phyloP scores from a whole-genome alignment of 2,113 vertebrate genomes.

The Sander lucioperca region DNA sequence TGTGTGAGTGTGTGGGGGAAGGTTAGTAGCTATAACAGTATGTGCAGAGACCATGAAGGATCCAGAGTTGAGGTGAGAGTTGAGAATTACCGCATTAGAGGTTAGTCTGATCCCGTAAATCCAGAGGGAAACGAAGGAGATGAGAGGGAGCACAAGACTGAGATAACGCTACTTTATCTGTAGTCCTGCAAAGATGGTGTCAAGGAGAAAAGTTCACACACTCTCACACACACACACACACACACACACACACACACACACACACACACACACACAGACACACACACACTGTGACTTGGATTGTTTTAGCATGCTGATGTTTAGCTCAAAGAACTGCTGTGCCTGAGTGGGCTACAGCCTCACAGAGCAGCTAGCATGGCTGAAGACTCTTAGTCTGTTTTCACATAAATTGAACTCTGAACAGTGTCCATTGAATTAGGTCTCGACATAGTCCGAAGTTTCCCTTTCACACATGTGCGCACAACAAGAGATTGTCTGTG shows the following conservation, averaged over 20 bases:
- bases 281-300: not conserved
- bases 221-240: not conserved
- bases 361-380: too few species aligned
- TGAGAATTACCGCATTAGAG: not conserved
- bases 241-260: not conserved
- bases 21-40: constrained; percentile 16
- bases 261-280: not conserved
- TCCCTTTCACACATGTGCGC: not conserved
- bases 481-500: not conserved
- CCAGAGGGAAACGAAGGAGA: constrained; percentile 26
- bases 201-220: constrained; percentile 29
- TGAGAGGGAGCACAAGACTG: constrained; percentile 10
- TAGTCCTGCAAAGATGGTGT: constrained; percentile 2
- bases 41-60: constrained; percentile 5
- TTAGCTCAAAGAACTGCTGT: not conserved
- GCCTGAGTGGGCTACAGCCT: too few species aligned
- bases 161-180: constrained; percentile 16
- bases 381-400: not conserved
- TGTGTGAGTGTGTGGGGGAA: not conserved
- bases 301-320: not conserved
- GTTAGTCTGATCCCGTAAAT: constrained; percentile 36
- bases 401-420: too few species aligned
- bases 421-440: too few species aligned
- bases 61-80: constrained; percentile 37
- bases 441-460: not conserved